phyloP scores from a whole-genome alignment of 1,140 invertebrate genomes.

The Geopemphigus sp. region DNA sequence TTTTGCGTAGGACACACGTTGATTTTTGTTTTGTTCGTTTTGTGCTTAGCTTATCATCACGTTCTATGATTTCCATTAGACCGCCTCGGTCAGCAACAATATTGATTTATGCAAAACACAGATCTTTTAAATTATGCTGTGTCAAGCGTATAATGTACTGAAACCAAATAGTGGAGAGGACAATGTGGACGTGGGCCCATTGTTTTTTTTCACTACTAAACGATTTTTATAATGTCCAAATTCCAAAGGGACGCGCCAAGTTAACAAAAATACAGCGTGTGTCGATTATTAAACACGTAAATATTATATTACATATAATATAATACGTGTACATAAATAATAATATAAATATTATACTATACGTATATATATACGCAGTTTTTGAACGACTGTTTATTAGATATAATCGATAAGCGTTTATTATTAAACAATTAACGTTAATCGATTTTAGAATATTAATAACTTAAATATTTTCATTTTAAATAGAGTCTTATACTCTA shows the following conservation, averaged over 20 bases:
- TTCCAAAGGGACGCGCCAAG: slow-evolving; percentile 14
- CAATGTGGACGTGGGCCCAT: background rate
- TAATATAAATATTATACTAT: too few species aligned
- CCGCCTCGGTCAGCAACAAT: slow-evolving; percentile 21
- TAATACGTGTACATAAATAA: too few species aligned
- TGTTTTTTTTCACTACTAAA: slow-evolving; percentile 1
- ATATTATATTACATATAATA: background rate
- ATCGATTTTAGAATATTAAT: too few species aligned
- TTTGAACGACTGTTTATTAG: too few species aligned
- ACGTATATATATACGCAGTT: too few species aligned
- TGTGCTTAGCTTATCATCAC: slow-evolving; percentile 9
- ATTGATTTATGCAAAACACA: slow-evolving; percentile 43
- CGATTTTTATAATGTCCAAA: background rate
- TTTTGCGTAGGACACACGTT: slow-evolving; percentile 30
- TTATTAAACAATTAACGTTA: too few species aligned
- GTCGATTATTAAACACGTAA: background rate
- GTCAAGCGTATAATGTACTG: slow-evolving; percentile 9
- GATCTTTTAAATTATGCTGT: slow-evolving; percentile 29
- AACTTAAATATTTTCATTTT: too few species aligned
- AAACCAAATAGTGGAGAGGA: background rate
- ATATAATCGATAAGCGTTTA: too few species aligned
- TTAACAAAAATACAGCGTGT: background rate
- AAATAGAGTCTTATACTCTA: too few species aligned
- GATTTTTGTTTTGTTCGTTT: background rate
- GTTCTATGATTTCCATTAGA: slow-evolving; percentile 20